Evolutionary conservation across 2,113 vertebrate genomes (phyloP).

Genomic region (Aptenodytes patagonicus): DNA sequence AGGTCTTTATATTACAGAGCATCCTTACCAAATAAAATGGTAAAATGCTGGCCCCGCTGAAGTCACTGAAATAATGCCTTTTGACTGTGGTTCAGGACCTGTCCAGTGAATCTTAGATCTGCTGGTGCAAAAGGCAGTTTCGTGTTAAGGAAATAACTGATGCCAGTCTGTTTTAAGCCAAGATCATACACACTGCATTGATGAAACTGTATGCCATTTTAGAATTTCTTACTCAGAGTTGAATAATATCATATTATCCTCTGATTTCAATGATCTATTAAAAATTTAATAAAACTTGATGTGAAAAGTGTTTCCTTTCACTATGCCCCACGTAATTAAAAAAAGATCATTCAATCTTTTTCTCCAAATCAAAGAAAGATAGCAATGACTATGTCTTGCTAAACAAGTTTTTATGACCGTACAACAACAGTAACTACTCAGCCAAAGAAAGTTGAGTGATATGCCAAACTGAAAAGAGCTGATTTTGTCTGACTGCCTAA

Average conservation of each 20-base stretch:
- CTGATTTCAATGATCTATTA: not conserved
- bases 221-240: not conserved
- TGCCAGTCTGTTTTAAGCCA: not conserved
- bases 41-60: not conserved
- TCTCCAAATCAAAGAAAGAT: not conserved
- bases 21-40: not conserved
- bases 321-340: not conserved
- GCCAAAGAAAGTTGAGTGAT: not conserved
- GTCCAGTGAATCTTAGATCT: not conserved
- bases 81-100: not conserved
- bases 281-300: not conserved
- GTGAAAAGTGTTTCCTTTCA: not conserved
- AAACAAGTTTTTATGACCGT: not conserved
- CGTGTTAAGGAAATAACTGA: not conserved
- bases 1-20: not conserved
- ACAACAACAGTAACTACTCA: not conserved
- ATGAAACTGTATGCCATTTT: not conserved
- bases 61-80: not conserved
- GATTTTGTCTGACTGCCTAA: not conserved
- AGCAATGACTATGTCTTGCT: not conserved
- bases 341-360: not conserved
- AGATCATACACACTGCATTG: not conserved
- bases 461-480: conserved; percentile 8
- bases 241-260: not conserved
- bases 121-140: not conserved